Evolutionary conservation across 2,113 vertebrate genomes (phyloP), one percentile per base, ranked within the genome.

Genomic region (Thryonomys swinderianus): DNA sequence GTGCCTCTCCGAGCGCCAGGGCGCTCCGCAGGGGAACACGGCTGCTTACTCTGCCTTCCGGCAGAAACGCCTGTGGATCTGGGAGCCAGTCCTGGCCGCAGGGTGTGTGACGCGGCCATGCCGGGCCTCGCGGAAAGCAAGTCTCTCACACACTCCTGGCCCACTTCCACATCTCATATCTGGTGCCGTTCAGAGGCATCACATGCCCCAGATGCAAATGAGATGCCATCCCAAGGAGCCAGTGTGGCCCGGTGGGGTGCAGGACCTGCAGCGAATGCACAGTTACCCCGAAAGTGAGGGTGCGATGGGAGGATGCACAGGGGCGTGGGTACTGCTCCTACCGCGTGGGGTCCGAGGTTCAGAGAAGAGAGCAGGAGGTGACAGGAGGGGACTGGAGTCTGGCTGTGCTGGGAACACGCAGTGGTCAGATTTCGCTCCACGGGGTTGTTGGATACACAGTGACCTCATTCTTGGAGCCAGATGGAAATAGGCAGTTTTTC

Each of bases 231-330:
- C 3, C 3, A 1, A 37, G 62, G 45, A 37, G 17, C 17, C 10
- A 12, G 14, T 37, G 40, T 51, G 59, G 2, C 5, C 64, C n/a
- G 59, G 83, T 12, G 1, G 10, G 0, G 13, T 0, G 2, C 7
- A 30, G 18, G 14, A 14, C 45, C 27, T 37, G 5, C 12, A 0
- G 14, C 3, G 0, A 23, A 78, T 16, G 81, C 18, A 37, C 16
- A 18, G 27, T 16, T 34, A 17, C 25, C 34, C 48, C 32, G 79
- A 51, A 59, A 71, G 16, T 23, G 23, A 30, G 6, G 13, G 11
- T 51, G 8, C 5, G 2, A 18, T 30, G 30, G 27, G 5, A 62
- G 57, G 79, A 80, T 16, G 16, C 34, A 71, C 34, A 53, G 48
- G 14, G 23, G 1, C 2, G 2, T 23, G 25, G 40, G n/a, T 16